A percentile compares a stretch with the other conserved stretches of the same genome.
These are phyloP conservation scores for Orchestia grillus DNA, from an alignment of 1,140 invertebrate species.

Conservation along the genomic window DNA sequence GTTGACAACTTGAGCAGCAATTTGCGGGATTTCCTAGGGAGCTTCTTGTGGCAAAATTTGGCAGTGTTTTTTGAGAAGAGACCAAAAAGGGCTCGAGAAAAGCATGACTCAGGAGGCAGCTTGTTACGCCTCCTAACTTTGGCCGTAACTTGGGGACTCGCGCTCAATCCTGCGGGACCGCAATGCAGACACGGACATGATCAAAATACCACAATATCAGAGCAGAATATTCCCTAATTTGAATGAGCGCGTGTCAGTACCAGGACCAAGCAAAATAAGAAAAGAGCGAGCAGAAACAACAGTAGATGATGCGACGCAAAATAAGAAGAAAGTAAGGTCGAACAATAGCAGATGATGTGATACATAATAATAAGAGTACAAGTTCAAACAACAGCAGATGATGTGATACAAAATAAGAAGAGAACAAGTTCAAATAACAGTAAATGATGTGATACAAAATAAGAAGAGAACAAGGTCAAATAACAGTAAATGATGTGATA, in stretches of 20 bases:
- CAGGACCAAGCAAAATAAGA: not conserved
- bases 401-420: no score
- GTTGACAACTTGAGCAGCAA: constrained; percentile 43
- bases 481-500: no score
- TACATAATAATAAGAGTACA: no score
- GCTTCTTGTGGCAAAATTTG: constrained; percentile 9
- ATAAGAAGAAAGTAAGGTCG: no score
- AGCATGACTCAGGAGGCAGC: constrained; percentile 53
- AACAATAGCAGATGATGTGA: no score
- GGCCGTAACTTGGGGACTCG: constrained; percentile 1
- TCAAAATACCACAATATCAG: not conserved
- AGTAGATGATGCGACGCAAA: no score
- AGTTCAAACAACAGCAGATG: no score
- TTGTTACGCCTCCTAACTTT: constrained; percentile 43
- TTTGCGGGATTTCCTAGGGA: constrained; percentile 28
- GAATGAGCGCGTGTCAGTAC: not conserved
- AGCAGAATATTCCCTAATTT: not conserved
- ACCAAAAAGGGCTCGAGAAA: not conserved
- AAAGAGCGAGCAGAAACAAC: not conserved
- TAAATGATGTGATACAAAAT: no score
- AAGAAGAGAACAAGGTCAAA: no score
- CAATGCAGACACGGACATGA: constrained; percentile 6
- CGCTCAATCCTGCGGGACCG: not conserved
- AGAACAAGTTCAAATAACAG: no score
- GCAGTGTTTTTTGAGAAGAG: constrained; percentile 9